Base-by-base conservation (phyloP, 2,888 invertebrate species). In the Belgica antarctica region DNA sequence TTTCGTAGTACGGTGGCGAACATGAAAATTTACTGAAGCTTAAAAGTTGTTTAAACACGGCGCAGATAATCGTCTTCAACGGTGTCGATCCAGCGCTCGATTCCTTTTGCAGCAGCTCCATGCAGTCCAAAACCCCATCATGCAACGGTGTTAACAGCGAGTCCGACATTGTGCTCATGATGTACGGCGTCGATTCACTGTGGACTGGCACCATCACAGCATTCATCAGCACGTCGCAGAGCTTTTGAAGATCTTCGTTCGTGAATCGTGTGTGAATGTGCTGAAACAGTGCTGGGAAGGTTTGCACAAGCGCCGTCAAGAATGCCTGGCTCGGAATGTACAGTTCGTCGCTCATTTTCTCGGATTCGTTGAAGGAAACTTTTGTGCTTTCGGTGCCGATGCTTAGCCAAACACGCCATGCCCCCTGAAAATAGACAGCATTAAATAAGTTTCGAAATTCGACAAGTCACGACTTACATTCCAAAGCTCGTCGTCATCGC, bases 291-390 rank as follows among this genome's bases (percentile, higher is more conserved):
- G 91, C 89, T 2, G 96, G 96, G 80, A 98, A 97, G 77, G 96
- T 95, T 81, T 96, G 96, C 73, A 97, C 90, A 15, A 97, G 83
- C 0, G 96, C 93, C 0, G 96, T 95, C 70, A 98, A 85, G 82
- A 96, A 98, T 72, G 92, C 90, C 76, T 96, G 92, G 22, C 94
- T 92, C 0, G 97, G 96, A 71, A 94, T 86, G 81, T 94, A 95
- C 72, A 87, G 81, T 78, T 91, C 85, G 73, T 80, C 80, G 28
- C 75, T 75, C n/a, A 74, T 74, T 19, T 80, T 78, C 1, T 52
- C 62, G n/a, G 76, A n/a, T n/a, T 70, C 63, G 34, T 15, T 15
- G n/a, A 70, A 79, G 2, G 84, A 82, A 0, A 88, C 86, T 59
- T 86, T 83, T 61, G 89, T 89, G 74, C 89, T 87, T 76, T 89